Percentiles rank a stretch among this genome's conserved stretches.
Evolutionary conservation across 2,797 vertebrate species (phyloP).

Genomic region (Chiloscyllium punctatum): DNA sequence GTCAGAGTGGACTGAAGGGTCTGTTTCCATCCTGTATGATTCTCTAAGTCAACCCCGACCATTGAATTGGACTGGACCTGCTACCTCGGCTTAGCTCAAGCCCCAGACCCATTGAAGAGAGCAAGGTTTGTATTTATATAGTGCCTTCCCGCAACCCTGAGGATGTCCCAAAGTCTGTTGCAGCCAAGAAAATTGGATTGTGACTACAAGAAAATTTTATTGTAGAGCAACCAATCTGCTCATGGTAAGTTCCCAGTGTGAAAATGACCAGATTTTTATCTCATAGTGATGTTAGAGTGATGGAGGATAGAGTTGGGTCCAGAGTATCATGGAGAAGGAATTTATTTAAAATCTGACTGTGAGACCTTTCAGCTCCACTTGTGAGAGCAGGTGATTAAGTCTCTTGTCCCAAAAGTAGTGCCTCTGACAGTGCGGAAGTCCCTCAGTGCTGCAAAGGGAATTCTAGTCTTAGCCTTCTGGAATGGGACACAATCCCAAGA

Average conservation of each 20-base stretch:
- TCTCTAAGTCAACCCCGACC: too few species aligned
- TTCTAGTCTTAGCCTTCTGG: too few species aligned
- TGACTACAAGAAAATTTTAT: too few species aligned
- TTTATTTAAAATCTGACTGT: neutral
- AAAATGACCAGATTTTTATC: rapidly evolving
- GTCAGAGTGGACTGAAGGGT: too few species aligned
- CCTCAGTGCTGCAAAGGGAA: neutral
- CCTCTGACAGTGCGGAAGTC: too few species aligned
- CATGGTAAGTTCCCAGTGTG: neutral
- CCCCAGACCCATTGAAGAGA: too few species aligned
- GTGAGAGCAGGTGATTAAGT: neutral
- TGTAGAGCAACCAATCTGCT: neutral
- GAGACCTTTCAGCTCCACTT: neutral
- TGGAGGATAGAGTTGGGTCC: neutral
- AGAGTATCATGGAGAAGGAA: neutral
- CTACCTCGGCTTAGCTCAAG: too few species aligned
- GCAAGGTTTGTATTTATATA: neutral
- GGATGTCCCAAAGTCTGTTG: neutral
- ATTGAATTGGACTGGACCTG: too few species aligned
- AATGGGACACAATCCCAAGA: too few species aligned
- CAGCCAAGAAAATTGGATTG: neutral
- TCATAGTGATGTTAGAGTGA: neutral
- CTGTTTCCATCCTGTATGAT: too few species aligned
- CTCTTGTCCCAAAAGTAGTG: too few species aligned
- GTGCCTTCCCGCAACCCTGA: too few species aligned